These are phyloP conservation scores for Lerista edwardsae DNA, from an alignment of 2,797 vertebrate species.

Conservation along the genomic window DNA sequence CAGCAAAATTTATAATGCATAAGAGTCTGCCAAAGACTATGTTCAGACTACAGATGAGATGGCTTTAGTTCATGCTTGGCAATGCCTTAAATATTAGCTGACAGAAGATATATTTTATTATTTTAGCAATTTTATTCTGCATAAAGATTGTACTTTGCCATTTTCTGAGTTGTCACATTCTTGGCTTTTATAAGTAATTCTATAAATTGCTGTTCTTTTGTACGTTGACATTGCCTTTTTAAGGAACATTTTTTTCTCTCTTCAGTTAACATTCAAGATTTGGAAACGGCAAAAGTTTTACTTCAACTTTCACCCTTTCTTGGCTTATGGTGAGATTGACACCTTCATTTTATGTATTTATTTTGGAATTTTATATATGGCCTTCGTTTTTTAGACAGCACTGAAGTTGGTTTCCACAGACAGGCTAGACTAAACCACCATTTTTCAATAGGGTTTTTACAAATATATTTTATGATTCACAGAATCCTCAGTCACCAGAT, in stretches of 20 bases:
- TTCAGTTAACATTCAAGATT: neutral
- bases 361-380: too few relatives aligned
- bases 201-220: slow-evolving; percentile 9
- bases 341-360: neutral
- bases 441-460: too few relatives aligned
- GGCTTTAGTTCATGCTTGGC: neutral
- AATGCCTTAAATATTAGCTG: slow-evolving; percentile 12
- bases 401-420: too few relatives aligned
- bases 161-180: slow-evolving; percentile 16
- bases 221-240: neutral
- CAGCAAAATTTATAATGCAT: slow-evolving; percentile 2
- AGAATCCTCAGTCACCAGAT: too few relatives aligned
- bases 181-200: slow-evolving; percentile 12
- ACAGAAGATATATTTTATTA: slow-evolving; percentile 32
- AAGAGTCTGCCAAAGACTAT: neutral
- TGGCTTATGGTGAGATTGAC: neutral
- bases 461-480: too few relatives aligned
- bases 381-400: too few relatives aligned
- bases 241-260: slow-evolving; percentile 1
- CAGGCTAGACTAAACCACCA: too few relatives aligned
- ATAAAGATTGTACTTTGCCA: slow-evolving; percentile 11
- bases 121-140: slow-evolving; percentile 23
- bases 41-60: neutral
- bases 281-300: neutral
- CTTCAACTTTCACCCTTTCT: neutral